A percentile compares a stretch with the other conserved stretches of the same genome.
Evolutionary conservation across 1,140 invertebrate species (phyloP).

Genomic region (Listronotus bonariensis): DNA sequence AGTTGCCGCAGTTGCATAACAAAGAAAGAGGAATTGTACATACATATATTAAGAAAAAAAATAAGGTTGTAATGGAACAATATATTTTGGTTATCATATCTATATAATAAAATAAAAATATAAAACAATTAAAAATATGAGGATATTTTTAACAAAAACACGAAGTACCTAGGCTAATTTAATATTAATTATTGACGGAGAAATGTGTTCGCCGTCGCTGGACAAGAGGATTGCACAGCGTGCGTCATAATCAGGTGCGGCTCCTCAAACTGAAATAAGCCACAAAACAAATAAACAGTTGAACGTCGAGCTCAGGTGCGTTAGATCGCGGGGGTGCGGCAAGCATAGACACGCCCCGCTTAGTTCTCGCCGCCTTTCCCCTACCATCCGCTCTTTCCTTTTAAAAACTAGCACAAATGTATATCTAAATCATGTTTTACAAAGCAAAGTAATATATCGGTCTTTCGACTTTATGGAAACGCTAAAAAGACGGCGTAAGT

Average conservation of each 20-base stretch:
- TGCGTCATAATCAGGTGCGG: slow-evolving; percentile 37
- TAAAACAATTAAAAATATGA: too few relatives aligned
- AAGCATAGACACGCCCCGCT: slow-evolving; percentile 42
- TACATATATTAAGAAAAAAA: too few relatives aligned
- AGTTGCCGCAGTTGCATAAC: too few relatives aligned
- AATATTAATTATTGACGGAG: too few relatives aligned
- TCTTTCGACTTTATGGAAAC: slow-evolving; percentile 24
- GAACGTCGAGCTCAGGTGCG: slow-evolving; percentile 45
- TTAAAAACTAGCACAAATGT: slow-evolving; percentile 46
- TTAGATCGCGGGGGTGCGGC: slow-evolving; percentile 49
- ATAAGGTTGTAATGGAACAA: too few relatives aligned
- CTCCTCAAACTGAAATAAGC: slow-evolving; percentile 38
- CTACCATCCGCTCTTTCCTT: slow-evolving; percentile 37
- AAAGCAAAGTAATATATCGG: slow-evolving; percentile 28
- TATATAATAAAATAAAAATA: too few relatives aligned
- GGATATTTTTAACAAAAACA: too few relatives aligned
- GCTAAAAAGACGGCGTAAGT: slow-evolving; percentile 22
- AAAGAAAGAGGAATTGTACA: too few relatives aligned
- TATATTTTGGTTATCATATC: too few relatives aligned
- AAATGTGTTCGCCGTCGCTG: not conserved
- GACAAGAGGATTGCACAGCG: slow-evolving; percentile 9
- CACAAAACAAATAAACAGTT: slow-evolving; percentile 40
- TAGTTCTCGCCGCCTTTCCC: slow-evolving; percentile 44
- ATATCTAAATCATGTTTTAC: slow-evolving; percentile 44
- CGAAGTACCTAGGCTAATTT: too few relatives aligned